These are phyloP conservation scores for Centropus unirufus DNA, from an alignment of 2,113 vertebrate genomes.

Conservation along the genomic window DNA sequence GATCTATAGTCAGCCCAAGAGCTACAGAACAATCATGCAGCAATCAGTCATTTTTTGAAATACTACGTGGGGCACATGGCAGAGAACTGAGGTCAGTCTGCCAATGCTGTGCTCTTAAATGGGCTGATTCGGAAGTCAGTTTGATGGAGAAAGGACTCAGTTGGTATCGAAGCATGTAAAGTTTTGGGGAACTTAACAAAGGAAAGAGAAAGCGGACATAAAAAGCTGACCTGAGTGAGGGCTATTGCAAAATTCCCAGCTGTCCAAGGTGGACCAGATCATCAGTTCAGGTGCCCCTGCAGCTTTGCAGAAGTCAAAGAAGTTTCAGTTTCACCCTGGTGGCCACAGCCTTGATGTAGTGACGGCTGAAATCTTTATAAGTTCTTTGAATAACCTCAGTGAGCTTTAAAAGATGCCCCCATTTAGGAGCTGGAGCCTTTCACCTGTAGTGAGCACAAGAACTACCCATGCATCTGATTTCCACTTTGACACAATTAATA, in stretches of 20 bases:
- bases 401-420: not conserved
- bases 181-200: not conserved
- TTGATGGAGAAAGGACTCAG: not conserved
- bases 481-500: not conserved
- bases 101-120: not conserved
- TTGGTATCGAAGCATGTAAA: not conserved
- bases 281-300: not conserved
- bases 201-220: not conserved
- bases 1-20: slow-evolving; percentile 26
- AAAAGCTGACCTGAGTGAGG: not conserved
- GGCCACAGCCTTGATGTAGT: not conserved
- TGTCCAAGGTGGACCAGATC: not conserved
- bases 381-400: not conserved
- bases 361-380: not conserved
- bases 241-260: not conserved
- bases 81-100: not conserved
- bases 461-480: not conserved
- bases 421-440: not conserved
- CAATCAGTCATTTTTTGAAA: slow-evolving; percentile 33
- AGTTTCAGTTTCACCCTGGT: not conserved
- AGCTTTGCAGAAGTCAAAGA: not conserved
- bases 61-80: slow-evolving; percentile 6
- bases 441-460: not conserved
- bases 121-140: not conserved
- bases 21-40: slow-evolving; percentile 15